Evolutionary conservation across 2,113 vertebrate species (phyloP).

Genomic region (Brachyhypopomus occidentalis): DNA sequence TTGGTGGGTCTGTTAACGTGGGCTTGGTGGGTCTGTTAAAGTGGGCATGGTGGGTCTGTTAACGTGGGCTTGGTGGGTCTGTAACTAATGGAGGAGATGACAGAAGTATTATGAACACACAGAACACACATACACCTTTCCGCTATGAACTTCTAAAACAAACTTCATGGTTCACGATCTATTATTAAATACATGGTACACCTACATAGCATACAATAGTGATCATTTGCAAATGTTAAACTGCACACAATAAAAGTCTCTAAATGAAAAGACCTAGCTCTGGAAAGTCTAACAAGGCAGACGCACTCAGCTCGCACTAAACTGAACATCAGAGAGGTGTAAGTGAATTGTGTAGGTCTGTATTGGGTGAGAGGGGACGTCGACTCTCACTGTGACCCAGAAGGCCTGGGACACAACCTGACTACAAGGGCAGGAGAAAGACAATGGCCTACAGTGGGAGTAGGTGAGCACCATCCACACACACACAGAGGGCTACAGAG

Average conservation of each 20-base stretch:
- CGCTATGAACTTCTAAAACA: conserved; percentile 9
- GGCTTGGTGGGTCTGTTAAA: too few relatives aligned
- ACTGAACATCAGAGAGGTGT: conserved; percentile 59
- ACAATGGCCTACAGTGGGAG: conserved; percentile 2
- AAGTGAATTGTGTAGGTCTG: conserved; percentile 49
- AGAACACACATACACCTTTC: background rate
- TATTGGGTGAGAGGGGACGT: conserved; percentile 28
- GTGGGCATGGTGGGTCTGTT: too few relatives aligned
- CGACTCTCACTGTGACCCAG: conserved; percentile 37
- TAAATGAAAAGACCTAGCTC: background rate
- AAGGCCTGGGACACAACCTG: conserved; percentile 30
- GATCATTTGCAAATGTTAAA: background rate
- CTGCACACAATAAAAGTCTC: background rate
- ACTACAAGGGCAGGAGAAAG: conserved; percentile 11
- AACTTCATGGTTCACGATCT: background rate
- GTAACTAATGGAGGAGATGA: too few relatives aligned
- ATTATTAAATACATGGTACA: background rate
- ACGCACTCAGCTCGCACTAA: background rate
- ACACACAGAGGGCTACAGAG: background rate
- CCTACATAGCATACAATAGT: background rate
- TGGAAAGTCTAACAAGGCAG: background rate
- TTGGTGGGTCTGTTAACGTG: too few relatives aligned
- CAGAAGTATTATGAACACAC: too few relatives aligned
- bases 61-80: too few relatives aligned
- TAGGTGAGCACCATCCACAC: conserved; percentile 38